Evolutionary conservation across 2,888 invertebrate species (phyloP).

Genomic region (Ganaspis brasiliensis): DNA sequence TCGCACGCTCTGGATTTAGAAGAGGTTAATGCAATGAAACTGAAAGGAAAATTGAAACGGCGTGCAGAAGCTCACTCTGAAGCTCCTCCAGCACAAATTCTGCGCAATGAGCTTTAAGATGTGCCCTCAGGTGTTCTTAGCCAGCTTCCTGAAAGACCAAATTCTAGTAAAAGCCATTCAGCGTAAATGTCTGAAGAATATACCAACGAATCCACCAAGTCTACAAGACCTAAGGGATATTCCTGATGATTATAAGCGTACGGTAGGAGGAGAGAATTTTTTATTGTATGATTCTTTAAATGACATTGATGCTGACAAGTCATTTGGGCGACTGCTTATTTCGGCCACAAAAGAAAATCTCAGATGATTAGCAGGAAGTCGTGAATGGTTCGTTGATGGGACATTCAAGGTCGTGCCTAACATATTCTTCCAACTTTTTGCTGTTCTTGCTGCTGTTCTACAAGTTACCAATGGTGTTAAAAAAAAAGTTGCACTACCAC

Average conservation of each 20-base stretch:
- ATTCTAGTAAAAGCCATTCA: slow-evolving; percentile 45
- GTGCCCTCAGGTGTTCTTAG: slow-evolving; percentile 44
- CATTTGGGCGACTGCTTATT: slow-evolving; percentile 44
- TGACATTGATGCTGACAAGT: slow-evolving; percentile 39
- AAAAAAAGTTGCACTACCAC: too few species aligned
- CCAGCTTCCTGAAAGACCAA: slow-evolving; percentile 41
- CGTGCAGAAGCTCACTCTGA: slow-evolving; percentile 35
- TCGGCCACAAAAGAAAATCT: slow-evolving; percentile 46
- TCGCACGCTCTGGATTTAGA: neutral
- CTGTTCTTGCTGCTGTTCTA: too few species aligned
- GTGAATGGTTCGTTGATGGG: too few species aligned
- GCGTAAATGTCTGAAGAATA: slow-evolving; percentile 41
- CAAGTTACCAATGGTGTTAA: too few species aligned
- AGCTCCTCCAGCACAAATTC: slow-evolving; percentile 47
- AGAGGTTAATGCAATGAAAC: neutral
- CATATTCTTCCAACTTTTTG: too few species aligned
- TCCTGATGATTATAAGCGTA: slow-evolving; percentile 29
- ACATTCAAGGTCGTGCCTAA: too few species aligned
- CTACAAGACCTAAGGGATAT: slow-evolving; percentile 41
- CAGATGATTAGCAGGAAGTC: too few species aligned
- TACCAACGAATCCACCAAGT: slow-evolving; percentile 45
- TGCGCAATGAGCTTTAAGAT: slow-evolving; percentile 41
- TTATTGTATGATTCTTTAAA: slow-evolving; percentile 41
- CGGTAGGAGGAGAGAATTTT: slow-evolving; percentile 43
- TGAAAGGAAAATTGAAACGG: too few species aligned